Conservation (phyloP, 2,888 invertebrate species). For the Nemoura dubitans region DNA sequence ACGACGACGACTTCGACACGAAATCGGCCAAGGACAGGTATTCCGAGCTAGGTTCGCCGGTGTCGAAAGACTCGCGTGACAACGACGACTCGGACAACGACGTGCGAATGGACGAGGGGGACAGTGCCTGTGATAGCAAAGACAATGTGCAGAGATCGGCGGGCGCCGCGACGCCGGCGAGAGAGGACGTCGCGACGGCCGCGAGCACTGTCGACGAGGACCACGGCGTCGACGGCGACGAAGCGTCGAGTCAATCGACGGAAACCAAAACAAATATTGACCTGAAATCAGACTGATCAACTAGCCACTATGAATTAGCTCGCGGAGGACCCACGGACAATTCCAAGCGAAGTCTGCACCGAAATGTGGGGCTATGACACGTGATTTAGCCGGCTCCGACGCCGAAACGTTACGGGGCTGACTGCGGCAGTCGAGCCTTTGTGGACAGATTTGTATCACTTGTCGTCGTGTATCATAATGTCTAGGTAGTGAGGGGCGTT, state of each 20-base stretch:
- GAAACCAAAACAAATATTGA: conserved; percentile 52
- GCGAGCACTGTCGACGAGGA: conserved; percentile 41
- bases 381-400: too few relatives aligned
- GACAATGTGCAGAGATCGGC: conserved; percentile 58
- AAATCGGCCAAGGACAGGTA: conserved; percentile 50
- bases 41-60: conserved; percentile 51
- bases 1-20: conserved; percentile 63
- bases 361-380: too few relatives aligned
- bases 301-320: conserved; percentile 50
- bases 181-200: conserved; percentile 45
- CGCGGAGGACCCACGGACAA: conserved; percentile 18
- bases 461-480: conserved; percentile 49
- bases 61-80: conserved; percentile 58
- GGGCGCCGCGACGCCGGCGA: conserved; percentile 49
- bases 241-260: conserved; percentile 33
- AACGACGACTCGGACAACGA: conserved; percentile 37
- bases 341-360: too few relatives aligned
- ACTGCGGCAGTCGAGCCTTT: too few relatives aligned
- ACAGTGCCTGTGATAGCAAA: conserved; percentile 65
- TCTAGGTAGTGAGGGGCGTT: conserved; percentile 39
- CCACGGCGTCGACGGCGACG: conserved; percentile 43
- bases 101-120: conserved; percentile 51
- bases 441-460: conserved; percentile 48
- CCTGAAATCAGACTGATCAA: conserved; percentile 51
- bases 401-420: too few relatives aligned